phyloP scores from a whole-genome alignment of 30 jellyfish, hydroid and myxozoan genomes.

The Phacellophora camtschatica region DNA sequence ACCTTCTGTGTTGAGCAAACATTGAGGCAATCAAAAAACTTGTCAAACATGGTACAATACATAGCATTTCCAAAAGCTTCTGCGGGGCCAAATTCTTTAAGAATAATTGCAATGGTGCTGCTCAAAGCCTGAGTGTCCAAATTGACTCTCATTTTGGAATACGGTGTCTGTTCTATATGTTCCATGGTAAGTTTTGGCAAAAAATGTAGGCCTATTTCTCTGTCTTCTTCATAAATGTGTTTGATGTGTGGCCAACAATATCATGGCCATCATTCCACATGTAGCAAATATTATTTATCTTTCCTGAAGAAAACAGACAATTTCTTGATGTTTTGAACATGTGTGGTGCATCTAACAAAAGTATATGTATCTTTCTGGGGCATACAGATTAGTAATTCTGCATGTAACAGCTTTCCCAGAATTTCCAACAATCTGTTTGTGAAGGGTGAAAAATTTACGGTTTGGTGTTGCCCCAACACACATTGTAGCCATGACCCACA shows the following conservation, averaged over 20 bases:
- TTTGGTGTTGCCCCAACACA: constrained; percentile 39
- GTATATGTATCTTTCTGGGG: constrained; percentile 21
- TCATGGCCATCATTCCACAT: constrained; percentile 50
- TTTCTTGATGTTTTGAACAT: constrained; percentile 45
- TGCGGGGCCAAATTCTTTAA: not conserved
- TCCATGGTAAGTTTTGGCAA: not conserved
- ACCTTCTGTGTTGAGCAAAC: constrained; percentile 23
- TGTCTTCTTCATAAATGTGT: constrained; percentile 34
- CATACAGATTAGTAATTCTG: not conserved
- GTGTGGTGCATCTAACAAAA: constrained; percentile 59
- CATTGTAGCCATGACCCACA: constrained; percentile 15
- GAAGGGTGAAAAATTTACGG: not conserved
- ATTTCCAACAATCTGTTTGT: not conserved
- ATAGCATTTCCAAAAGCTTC: constrained; percentile 45
- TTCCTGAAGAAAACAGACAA: constrained; percentile 46
- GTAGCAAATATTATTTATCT: not conserved
- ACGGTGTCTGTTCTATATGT: constrained; percentile 8
- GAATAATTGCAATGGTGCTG: constrained; percentile 21
- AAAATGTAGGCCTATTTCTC: constrained; percentile 33
- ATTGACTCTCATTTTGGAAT: constrained; percentile 49
- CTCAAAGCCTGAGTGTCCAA: constrained; percentile 54
- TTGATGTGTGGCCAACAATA: constrained; percentile 55
- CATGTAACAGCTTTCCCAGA: not conserved
- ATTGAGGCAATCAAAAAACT: constrained; percentile 49
- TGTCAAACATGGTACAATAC: constrained; percentile 35